Percentiles rank a stretch among this genome's conserved stretches.
phyloP scores from a whole-genome alignment of 2,888 invertebrate genomes.

The Hypselothyrea guttata region DNA sequence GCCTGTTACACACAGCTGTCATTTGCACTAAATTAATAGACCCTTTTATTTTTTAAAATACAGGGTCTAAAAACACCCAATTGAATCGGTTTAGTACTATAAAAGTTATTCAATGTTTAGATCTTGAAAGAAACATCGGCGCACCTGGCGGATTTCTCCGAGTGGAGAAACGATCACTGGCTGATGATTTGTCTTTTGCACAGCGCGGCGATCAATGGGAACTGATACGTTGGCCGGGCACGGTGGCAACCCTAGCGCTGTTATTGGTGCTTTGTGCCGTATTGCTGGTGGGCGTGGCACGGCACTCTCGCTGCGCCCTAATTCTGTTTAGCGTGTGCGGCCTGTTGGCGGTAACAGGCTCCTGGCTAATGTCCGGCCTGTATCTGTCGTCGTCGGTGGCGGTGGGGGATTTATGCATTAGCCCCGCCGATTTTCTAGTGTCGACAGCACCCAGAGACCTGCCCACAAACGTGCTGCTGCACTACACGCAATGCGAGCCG shows the following conservation, averaged over 20 bases:
- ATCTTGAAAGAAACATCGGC: too few relatives aligned
- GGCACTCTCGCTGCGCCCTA: slow-evolving; percentile 93
- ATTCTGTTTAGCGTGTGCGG: slow-evolving; percentile 95
- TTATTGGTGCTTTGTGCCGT: slow-evolving; percentile 94
- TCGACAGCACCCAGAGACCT: slow-evolving; percentile 85
- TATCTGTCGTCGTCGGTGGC: slow-evolving; percentile 93
- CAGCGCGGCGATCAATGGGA: slow-evolving; percentile 89
- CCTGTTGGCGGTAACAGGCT: slow-evolving; percentile 92
- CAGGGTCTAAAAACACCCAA: too few relatives aligned
- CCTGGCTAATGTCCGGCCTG: slow-evolving; percentile 94
- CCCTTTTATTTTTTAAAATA: too few relatives aligned
- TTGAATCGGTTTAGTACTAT: too few relatives aligned
- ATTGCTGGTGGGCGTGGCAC: slow-evolving; percentile 93
- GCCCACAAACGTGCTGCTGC: slow-evolving; percentile 86
- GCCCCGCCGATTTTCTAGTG: slow-evolving; percentile 91
- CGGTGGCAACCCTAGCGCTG: slow-evolving; percentile 93
- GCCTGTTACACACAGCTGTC: too few relatives aligned
- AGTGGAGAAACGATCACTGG: too few relatives aligned
- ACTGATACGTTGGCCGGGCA: slow-evolving; percentile 92
- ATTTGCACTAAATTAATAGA: too few relatives aligned
- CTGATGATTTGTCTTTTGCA: not conserved
- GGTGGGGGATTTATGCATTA: slow-evolving; percentile 92
- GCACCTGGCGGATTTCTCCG: too few relatives aligned
- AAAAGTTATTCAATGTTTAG: too few relatives aligned
- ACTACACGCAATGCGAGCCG: slow-evolving; percentile 92